Evolutionary conservation across 2,113 vertebrate species (phyloP), one percentile per base, ranked within the genome.

Genomic region (Fulmarus glacialis): DNA sequence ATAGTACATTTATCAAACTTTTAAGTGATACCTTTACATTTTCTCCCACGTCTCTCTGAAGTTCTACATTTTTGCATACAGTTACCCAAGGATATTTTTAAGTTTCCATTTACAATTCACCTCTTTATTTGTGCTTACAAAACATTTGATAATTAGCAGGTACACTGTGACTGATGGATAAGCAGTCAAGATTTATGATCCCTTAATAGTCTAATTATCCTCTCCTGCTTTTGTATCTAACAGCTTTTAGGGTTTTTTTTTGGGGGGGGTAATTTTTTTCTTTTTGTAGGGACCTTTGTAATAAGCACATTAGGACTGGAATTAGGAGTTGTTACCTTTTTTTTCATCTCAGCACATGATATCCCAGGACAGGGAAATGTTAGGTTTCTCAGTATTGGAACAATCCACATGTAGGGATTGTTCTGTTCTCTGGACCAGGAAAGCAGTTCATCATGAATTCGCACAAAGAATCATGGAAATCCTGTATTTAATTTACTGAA

Each of bases 261-360:
- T 12, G 40, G 3, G 12, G 8, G 29, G 12, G 2, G 8, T 34
- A 9, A 7, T 7, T n/a, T 38, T 30, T 78, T 60, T 6, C 2
- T 4, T 9, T 82, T 83, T 72, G 9, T 27, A 32, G 2, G 5
- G 16, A n/a, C 6, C 2, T 27, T 30, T 58, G 8, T 58, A 66
- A 24, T 18, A 52, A 52, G 1, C 2, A 17, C 34, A 30, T 30
- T 30, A 67, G 16, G 32, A 22, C 8, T 36, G 11, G 21, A 58
- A 79, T 66, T 27, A 36, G 1, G 7, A 73, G 7, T 5, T 45
- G 13, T 2, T 40, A 17, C 6, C 1, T 13, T 20, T 22, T 6
- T 40, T 60, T 8, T 4, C 5, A 1, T 24, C 11, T 68, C 36
- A 62, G 9, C 12, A 23, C 2, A 3, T 40, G 19, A 3, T 36